Conservation (phyloP, 1,140 invertebrate species). For the Phocides pigmalion region DNA sequence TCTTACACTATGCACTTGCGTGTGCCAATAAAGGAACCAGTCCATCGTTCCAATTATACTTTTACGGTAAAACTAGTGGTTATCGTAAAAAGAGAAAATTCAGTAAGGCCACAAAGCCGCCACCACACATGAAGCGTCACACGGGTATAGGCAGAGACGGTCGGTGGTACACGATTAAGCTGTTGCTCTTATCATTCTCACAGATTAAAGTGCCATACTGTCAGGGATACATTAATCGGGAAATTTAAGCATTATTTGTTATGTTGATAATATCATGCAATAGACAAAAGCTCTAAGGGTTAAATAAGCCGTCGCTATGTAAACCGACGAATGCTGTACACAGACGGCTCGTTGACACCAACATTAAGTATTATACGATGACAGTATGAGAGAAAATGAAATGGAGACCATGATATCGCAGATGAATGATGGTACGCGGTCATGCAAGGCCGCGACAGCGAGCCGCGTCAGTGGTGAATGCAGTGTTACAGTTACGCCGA, state of each 20-base stretch:
- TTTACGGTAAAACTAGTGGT: constrained; percentile 65
- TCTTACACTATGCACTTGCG: constrained; percentile 80
- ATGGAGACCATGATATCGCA: constrained; percentile 38
- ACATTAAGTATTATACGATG: constrained; percentile 34
- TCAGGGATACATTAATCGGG: constrained; percentile 71
- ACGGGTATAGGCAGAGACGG: constrained; percentile 70
- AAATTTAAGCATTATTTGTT: constrained; percentile 58
- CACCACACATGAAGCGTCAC: constrained; percentile 78
- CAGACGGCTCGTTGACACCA: constrained; percentile 27
- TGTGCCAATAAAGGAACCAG: constrained; percentile 79
- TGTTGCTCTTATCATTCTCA: constrained; percentile 62
- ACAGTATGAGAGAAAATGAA: constrained; percentile 37
- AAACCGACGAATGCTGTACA: constrained; percentile 22
- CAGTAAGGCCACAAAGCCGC: constrained; percentile 77
- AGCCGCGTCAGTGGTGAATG: constrained; percentile 59
- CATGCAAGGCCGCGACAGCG: constrained; percentile 56
- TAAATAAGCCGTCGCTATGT: constrained; percentile 18
- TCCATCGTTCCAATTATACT: constrained; percentile 70
- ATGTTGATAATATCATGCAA: constrained; percentile 67
- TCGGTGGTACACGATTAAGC: constrained; percentile 62
- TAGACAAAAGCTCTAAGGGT: constrained; percentile 45
- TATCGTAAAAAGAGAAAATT: constrained; percentile 76
- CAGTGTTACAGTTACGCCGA: constrained; percentile 69
- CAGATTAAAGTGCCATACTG: constrained; percentile 82
- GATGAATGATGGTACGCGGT: constrained; percentile 56